phyloP scores from a whole-genome alignment of 2,888 invertebrate genomes.

The Icerya purchasi region DNA sequence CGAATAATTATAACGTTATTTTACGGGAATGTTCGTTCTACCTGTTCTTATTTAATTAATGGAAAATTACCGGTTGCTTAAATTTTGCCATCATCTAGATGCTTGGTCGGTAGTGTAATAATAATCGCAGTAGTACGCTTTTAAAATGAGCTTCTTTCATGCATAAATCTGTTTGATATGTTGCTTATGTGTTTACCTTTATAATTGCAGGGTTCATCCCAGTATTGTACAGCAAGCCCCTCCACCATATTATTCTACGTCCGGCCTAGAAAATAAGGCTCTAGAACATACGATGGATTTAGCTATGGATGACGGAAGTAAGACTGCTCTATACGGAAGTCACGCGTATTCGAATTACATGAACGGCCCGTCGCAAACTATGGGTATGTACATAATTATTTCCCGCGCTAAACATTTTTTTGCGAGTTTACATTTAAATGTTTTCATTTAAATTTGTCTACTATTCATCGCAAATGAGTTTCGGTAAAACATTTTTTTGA shows the following conservation, averaged over 20 bases:
- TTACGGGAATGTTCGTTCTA: not conserved
- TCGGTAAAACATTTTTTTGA: too few relatives aligned
- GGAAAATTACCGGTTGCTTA: not conserved
- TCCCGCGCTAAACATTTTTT: too few relatives aligned
- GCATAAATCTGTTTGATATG: not conserved
- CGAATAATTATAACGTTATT: too few relatives aligned
- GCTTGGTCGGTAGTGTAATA: not conserved
- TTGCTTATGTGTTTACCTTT: not conserved
- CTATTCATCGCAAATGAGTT: too few relatives aligned
- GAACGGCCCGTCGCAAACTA: conserved; percentile 3
- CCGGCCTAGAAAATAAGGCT: conserved; percentile 76
- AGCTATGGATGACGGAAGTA: conserved; percentile 57
- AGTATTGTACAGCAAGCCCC: conserved; percentile 69
- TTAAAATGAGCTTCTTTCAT: conserved; percentile 1
- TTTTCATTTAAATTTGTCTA: too few relatives aligned
- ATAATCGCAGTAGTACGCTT: not conserved
- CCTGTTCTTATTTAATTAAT: not conserved
- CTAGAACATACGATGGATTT: conserved; percentile 73
- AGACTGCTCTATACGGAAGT: conserved; percentile 30
- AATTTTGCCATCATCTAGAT: not conserved
- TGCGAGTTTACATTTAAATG: too few relatives aligned
- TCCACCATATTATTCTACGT: conserved; percentile 76
- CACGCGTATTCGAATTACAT: conserved; percentile 12
- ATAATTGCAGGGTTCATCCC: conserved; percentile 37
- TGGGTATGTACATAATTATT: too few relatives aligned